Conservation (phyloP, 53 echinoderm and acorn worm genomes). For the Echinarachnius parma region DNA sequence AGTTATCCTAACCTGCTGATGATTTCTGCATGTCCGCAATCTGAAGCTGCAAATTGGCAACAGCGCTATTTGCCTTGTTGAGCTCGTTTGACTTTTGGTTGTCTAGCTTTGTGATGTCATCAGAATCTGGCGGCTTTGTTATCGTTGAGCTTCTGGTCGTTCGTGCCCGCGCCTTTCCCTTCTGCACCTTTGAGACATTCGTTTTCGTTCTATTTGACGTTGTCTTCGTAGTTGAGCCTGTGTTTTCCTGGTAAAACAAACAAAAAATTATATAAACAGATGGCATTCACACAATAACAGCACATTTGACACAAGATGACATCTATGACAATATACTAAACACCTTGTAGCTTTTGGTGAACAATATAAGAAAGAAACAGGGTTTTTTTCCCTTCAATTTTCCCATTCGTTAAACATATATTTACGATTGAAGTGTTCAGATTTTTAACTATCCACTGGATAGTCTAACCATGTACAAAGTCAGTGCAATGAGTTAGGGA, state of each 20-base stretch:
- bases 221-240: constrained; percentile 70
- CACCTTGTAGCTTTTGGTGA: too few relatives aligned
- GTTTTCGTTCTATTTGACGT: constrained; percentile 66
- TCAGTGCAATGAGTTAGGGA: too few relatives aligned
- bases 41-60: constrained; percentile 72
- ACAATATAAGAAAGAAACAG: too few relatives aligned
- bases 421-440: too few relatives aligned
- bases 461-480: too few relatives aligned
- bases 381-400: too few relatives aligned
- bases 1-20: constrained; percentile 82
- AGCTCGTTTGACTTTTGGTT: constrained; percentile 67
- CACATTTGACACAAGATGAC: not conserved
- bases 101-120: constrained; percentile 78
- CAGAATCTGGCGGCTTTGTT: constrained; percentile 74
- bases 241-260: constrained; percentile 68
- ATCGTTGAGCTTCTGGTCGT: constrained; percentile 70
- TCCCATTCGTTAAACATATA: too few relatives aligned
- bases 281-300: not conserved
- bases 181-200: constrained; percentile 63
- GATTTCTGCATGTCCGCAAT: constrained; percentile 88
- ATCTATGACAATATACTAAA: too few relatives aligned
- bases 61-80: constrained; percentile 50
- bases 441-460: too few relatives aligned
- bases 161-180: constrained; percentile 80
- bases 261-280: not conserved